Conservation (phyloP, 1,140 invertebrate genomes). For the Dermatophagoides farinae region DNA sequence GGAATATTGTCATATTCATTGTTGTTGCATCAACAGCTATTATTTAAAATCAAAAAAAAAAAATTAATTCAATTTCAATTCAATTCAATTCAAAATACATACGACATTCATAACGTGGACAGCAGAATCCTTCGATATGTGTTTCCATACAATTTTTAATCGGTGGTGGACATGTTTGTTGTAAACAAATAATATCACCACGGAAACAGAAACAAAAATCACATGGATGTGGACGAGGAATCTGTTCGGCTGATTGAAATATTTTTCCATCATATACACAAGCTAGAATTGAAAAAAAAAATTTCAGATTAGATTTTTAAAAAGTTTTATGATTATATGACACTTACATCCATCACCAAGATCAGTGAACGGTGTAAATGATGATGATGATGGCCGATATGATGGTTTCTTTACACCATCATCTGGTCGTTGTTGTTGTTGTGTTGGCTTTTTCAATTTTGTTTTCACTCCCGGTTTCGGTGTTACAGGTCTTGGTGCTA, state of each 20-base stretch:
- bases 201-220: slow-evolving; percentile 93
- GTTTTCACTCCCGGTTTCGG: neutral
- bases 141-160: slow-evolving; percentile 72
- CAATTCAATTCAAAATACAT: slow-evolving; percentile 14
- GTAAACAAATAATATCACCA: slow-evolving; percentile 75
- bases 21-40: slow-evolving; percentile 8
- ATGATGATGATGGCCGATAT: neutral
- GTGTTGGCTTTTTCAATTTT: neutral
- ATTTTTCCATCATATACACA: slow-evolving; percentile 75
- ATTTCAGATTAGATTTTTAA: too few species aligned
- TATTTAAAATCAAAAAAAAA: neutral
- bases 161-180: slow-evolving; percentile 81
- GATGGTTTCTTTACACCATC: neutral
- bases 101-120: slow-evolving; percentile 74
- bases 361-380: neutral
- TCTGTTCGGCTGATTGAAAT: slow-evolving; percentile 80
- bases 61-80: neutral
- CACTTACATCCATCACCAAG: slow-evolving; percentile 17
- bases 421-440: neutral
- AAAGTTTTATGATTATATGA: neutral
- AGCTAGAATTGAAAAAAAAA: slow-evolving; percentile 28
- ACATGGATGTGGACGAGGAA: slow-evolving; percentile 74
- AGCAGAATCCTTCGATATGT: slow-evolving; percentile 76
- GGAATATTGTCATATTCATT: neutral
- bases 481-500: neutral